These are phyloP conservation scores for Colletes latitarsis DNA, from an alignment of 1,140 invertebrate genomes.

Conservation along the genomic window DNA sequence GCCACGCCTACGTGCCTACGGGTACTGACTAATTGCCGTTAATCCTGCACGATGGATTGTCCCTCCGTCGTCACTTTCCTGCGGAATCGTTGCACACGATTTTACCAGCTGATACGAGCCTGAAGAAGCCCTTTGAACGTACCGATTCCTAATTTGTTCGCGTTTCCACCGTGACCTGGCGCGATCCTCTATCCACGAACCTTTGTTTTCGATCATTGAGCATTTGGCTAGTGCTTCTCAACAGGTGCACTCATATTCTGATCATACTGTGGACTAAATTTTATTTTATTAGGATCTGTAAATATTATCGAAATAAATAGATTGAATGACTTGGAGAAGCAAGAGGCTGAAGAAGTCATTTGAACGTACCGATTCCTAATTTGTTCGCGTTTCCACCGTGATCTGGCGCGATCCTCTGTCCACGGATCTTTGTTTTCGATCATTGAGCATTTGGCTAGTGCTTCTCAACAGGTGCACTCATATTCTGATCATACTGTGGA, in stretches of 20 bases:
- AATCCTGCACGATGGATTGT: conserved; percentile 50
- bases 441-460: no score
- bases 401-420: neutral
- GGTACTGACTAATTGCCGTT: conserved; percentile 60
- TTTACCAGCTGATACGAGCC: neutral
- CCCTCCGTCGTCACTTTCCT: conserved; percentile 15
- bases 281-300: no score
- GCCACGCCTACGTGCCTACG: conserved; percentile 47
- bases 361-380: neutral
- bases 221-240: no score
- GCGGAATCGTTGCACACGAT: neutral
- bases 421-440: no score
- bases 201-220: no score
- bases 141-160: neutral
- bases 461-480: no score
- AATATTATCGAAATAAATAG: no score
- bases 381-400: neutral
- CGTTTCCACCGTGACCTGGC: neutral
- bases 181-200: no score
- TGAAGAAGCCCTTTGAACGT: neutral
- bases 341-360: neutral
- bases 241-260: no score
- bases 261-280: no score
- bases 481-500: no score
- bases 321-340: no score